These are phyloP conservation scores for Phoenicopterus ruber DNA, from an alignment of 2,113 vertebrate species.

Conservation along the genomic window DNA sequence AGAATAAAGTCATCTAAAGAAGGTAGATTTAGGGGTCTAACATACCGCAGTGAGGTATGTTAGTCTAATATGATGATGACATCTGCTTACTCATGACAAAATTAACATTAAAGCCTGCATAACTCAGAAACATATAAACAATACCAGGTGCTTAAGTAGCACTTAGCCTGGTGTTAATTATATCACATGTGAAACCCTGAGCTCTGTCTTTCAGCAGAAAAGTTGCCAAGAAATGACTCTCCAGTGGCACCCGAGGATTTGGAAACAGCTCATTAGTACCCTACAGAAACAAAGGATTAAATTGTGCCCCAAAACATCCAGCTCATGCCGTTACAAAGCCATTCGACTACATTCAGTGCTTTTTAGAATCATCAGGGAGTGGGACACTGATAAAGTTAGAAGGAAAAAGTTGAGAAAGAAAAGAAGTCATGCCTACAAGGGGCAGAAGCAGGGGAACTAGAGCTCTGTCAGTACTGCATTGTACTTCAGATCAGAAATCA, in stretches of 20 bases:
- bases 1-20: background rate
- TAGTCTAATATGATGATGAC: background rate
- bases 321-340: background rate
- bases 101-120: background rate
- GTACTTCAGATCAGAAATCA: background rate
- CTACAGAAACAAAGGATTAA: conserved; percentile 28
- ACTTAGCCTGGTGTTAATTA: conserved; percentile 38
- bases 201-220: background rate
- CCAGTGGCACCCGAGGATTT: background rate
- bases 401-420: background rate
- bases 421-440: background rate
- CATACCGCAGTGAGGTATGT: background rate
- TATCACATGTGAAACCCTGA: background rate
- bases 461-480: background rate
- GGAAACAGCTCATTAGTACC: conserved; percentile 25
- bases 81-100: background rate
- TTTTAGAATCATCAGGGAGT: background rate
- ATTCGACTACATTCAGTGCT: background rate
- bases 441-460: background rate
- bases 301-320: background rate
- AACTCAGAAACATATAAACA: conserved; percentile 2
- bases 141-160: conserved; percentile 4
- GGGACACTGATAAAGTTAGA: background rate
- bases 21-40: background rate
- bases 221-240: conserved; percentile 6